Percentiles rank a stretch among this genome's conserved stretches.
Evolutionary conservation across 2,797 vertebrate genomes (phyloP).

Genomic region (Setipinna tenuifilis): DNA sequence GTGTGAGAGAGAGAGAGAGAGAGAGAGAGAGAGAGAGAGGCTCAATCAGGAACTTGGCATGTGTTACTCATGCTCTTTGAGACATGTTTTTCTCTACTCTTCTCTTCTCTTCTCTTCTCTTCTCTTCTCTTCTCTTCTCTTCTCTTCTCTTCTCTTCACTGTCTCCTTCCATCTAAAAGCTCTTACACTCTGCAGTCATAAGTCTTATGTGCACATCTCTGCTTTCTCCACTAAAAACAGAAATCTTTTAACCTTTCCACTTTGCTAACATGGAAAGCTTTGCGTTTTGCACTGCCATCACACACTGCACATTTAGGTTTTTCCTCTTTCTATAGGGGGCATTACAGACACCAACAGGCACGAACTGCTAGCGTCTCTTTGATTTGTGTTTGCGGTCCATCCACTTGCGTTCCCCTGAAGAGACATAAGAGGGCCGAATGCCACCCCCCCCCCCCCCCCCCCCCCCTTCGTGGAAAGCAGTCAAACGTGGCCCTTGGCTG

Average conservation of each 20-base stretch:
- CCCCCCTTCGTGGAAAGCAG: conserved; percentile 12
- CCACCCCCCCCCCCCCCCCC: neutral
- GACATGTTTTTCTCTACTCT: neutral
- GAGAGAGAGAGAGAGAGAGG: neutral
- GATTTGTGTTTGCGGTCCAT: neutral
- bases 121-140: too few species aligned
- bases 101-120: too few species aligned
- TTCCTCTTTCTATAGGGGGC: neutral
- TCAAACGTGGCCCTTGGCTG: conserved; percentile 32
- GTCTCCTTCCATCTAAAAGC: too few species aligned
- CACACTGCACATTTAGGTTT: too few species aligned
- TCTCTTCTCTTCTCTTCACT: too few species aligned
- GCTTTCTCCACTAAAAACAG: too few species aligned
- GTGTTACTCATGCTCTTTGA: neutral
- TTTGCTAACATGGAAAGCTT: neutral
- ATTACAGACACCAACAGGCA: neutral
- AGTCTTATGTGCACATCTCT: neutral
- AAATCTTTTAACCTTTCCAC: neutral
- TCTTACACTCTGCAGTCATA: too few species aligned
- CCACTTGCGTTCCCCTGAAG: conserved; percentile 16
- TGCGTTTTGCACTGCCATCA: too few species aligned
- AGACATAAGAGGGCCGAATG: conserved; percentile 21
- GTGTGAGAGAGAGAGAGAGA: too few species aligned
- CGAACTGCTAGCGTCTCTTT: neutral
- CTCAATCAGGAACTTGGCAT: neutral